phyloP scores from a whole-genome alignment of 2,113 vertebrate species.

The Austrofundulus limnaeus region DNA sequence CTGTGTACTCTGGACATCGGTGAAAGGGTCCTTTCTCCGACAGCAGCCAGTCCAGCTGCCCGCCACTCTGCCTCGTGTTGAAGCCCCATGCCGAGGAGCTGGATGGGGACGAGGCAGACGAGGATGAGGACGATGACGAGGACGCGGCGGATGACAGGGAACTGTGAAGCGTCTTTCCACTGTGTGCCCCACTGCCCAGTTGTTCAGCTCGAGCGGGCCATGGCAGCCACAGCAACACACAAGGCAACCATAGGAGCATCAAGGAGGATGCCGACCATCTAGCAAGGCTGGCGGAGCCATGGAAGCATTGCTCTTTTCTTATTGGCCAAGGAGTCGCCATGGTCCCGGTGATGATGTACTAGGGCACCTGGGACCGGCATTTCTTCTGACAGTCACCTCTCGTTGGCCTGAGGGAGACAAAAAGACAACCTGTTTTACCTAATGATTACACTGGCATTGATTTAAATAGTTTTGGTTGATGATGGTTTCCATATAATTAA shows the following conservation, averaged over 20 bases:
- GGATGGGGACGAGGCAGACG: conserved; percentile 50
- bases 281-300: conserved; percentile 77
- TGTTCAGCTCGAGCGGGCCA: conserved; percentile 83
- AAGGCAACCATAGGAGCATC: conserved; percentile 74
- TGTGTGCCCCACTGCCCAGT: conserved; percentile 55
- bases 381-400: conserved; percentile 89
- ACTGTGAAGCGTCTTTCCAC: conserved; percentile 48
- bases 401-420: conserved; percentile 76
- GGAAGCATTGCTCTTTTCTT: conserved; percentile 78
- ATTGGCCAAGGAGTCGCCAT: conserved; percentile 91
- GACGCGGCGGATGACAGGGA: conserved; percentile 55
- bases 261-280: conserved; percentile 68
- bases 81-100: conserved; percentile 64
- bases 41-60: conserved; percentile 94
- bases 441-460: neutral
- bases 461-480: neutral
- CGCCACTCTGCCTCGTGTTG: conserved; percentile 69
- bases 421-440: conserved; percentile 10
- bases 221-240: conserved; percentile 78
- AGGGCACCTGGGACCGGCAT: conserved; percentile 90
- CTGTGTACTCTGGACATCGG: conserved; percentile 90
- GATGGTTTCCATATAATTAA: no score
- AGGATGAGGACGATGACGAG: conserved; percentile 49
- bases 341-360: conserved; percentile 86
- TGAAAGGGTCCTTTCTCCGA: conserved; percentile 96